These are phyloP conservation scores for Emys orbicularis DNA, from an alignment of 2,797 vertebrate genomes.

Conservation along the genomic window DNA sequence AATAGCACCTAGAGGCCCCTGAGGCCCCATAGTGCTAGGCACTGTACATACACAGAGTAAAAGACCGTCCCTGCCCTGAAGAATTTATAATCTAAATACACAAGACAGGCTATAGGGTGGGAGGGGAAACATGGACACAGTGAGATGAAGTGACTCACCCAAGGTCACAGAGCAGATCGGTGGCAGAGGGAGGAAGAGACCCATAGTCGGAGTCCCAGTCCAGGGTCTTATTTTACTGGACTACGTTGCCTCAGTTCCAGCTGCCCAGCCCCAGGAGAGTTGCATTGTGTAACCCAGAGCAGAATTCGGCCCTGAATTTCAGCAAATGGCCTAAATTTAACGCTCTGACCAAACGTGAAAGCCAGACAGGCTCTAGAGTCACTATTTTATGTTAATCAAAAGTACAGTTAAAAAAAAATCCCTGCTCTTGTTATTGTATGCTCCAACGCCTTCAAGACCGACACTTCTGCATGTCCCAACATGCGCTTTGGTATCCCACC, in stretches of 20 bases:
- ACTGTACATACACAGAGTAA: neutral
- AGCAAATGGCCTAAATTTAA: neutral
- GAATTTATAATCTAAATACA: neutral
- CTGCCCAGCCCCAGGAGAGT: neutral
- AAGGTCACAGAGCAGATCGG: neutral
- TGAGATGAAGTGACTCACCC: neutral
- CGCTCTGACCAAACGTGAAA: neutral
- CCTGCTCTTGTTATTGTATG: neutral
- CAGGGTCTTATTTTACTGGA: neutral
- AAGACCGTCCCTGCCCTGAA: neutral
- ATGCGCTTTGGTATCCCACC: fast-evolving
- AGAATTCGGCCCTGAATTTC: neutral
- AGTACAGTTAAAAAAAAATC: neutral
- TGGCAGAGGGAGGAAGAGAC: neutral
- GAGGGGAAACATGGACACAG: neutral
- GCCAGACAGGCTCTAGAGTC: neutral
- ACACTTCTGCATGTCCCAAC: fast-evolving
- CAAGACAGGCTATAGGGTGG: neutral
- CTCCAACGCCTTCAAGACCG: fast-evolving
- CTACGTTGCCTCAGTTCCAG: neutral
- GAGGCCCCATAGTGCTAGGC: neutral
- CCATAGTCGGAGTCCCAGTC: neutral
- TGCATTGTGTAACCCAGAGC: neutral
- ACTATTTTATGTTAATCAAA: neutral
- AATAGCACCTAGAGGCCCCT: neutral